phyloP scores from a whole-genome alignment of 2,888 invertebrate species.

The Scaptomyza tumidula region DNA sequence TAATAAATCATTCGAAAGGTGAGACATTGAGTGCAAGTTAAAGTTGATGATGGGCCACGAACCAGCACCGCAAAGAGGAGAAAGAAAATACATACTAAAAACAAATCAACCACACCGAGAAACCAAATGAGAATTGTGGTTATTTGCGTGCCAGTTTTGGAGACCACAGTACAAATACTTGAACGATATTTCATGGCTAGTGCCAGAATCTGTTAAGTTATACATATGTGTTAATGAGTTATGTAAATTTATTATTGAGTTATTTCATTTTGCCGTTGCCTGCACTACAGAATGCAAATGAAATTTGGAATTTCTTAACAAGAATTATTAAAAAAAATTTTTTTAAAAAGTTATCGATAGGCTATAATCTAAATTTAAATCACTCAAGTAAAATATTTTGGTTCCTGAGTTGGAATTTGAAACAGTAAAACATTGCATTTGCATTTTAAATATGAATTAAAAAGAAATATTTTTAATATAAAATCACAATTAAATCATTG shows the following conservation, averaged over 20 bases:
- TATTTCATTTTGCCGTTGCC: slow-evolving; percentile 6
- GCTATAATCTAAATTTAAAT: neutral
- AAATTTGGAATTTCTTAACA: neutral
- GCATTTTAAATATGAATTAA: too few species aligned
- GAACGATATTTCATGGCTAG: slow-evolving; percentile 42
- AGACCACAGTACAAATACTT: slow-evolving; percentile 31
- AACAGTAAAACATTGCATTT: neutral
- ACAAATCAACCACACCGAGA: slow-evolving; percentile 37
- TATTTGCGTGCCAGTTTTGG: slow-evolving; percentile 28
- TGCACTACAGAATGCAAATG: slow-evolving; percentile 24
- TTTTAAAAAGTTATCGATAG: neutral
- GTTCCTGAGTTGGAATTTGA: neutral
- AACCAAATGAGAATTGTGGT: slow-evolving; percentile 75
- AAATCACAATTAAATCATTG: too few species aligned
- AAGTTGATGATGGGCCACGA: slow-evolving; percentile 70
- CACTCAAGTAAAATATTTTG: neutral
- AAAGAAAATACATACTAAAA: slow-evolving; percentile 28
- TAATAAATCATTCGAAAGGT: slow-evolving; percentile 84
- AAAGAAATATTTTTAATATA: too few species aligned
- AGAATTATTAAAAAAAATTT: neutral
- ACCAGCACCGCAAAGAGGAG: slow-evolving; percentile 49
- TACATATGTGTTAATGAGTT: slow-evolving; percentile 26
- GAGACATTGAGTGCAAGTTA: slow-evolving; percentile 81
- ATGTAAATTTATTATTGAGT: slow-evolving; percentile 46
- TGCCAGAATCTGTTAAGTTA: slow-evolving; percentile 11